A percentile compares a stretch with the other conserved stretches of the same genome.
Conservation (phyloP, 1,140 invertebrate genomes). For the Heliothis virescens region DNA sequence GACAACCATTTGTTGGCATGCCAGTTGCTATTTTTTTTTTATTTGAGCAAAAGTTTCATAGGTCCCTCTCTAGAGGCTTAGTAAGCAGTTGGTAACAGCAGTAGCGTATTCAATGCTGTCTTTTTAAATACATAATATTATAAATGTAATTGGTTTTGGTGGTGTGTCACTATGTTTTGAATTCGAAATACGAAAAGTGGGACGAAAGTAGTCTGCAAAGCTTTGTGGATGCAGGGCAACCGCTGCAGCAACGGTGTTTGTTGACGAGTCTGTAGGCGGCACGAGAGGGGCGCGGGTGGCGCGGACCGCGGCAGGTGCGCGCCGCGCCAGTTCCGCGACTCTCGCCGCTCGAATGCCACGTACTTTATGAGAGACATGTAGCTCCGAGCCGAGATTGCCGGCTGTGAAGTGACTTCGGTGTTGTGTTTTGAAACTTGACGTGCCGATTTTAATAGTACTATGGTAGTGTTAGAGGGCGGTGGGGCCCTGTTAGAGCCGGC, state of each 20-base stretch:
- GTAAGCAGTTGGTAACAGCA: no score
- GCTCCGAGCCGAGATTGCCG: constrained; percentile 59
- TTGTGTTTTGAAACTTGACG: constrained; percentile 63
- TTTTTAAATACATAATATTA: neutral
- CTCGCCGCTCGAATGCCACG: constrained; percentile 71
- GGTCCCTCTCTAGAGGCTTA: no score
- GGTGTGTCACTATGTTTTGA: constrained; percentile 50
- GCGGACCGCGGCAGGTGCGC: constrained; percentile 74
- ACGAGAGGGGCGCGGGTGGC: constrained; percentile 69
- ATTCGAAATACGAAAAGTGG: constrained; percentile 62
- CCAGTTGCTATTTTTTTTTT: no score
- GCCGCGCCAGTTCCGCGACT: constrained; percentile 81
- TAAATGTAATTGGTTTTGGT: constrained; percentile 21
- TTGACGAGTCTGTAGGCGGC: constrained; percentile 78
- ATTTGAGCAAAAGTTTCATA: no score
- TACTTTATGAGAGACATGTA: constrained; percentile 73
- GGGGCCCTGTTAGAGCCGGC: constrained; percentile 87
- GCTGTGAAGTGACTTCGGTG: constrained; percentile 68
- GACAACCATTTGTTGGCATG: neutral
- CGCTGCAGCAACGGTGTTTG: constrained; percentile 82
- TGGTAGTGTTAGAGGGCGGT: constrained; percentile 91
- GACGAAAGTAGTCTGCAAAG: constrained; percentile 72
- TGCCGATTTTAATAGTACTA: constrained; percentile 72
- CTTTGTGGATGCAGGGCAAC: constrained; percentile 74
- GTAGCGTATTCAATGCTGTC: no score